Conservation (phyloP, 2,113 vertebrate species). For the Andinoacara biseriatus region DNA sequence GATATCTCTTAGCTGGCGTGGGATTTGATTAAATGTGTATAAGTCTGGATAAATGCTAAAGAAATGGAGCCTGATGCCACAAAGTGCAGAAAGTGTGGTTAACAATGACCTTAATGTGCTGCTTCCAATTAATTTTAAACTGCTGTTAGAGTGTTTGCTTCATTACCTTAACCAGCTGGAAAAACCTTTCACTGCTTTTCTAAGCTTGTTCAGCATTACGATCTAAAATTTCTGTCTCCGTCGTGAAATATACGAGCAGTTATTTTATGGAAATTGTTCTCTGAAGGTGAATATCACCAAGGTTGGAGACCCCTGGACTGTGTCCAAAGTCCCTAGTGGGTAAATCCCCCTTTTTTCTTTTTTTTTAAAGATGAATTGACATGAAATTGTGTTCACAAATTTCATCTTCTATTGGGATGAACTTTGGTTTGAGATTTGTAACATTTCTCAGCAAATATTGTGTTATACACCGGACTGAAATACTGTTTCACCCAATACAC, state of each 20-base stretch:
- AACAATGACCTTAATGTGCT: slow-evolving; percentile 46
- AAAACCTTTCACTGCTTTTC: slow-evolving; percentile 20
- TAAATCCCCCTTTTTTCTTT: neutral
- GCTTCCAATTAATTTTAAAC: slow-evolving; percentile 44
- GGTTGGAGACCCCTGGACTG: neutral
- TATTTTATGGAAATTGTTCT: neutral
- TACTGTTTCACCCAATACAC: neutral
- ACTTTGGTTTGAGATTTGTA: neutral
- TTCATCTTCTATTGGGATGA: neutral
- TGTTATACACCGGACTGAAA: neutral
- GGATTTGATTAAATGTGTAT: slow-evolving; percentile 15
- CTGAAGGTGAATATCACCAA: neutral
- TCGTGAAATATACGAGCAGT: neutral
- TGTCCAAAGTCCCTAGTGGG: no score
- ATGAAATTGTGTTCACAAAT: neutral
- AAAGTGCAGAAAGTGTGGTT: slow-evolving; percentile 28
- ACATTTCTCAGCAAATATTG: neutral
- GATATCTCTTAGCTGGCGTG: slow-evolving; percentile 8
- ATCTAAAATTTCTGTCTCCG: neutral
- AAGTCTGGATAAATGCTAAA: slow-evolving; percentile 16
- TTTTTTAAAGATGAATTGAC: neutral
- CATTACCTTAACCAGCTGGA: slow-evolving; percentile 29
- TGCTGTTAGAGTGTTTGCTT: slow-evolving; percentile 19
- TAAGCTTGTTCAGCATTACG: neutral
- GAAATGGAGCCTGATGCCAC: slow-evolving; percentile 22